These are phyloP conservation scores for Drosophila nasuta DNA, from an alignment of 1,140 invertebrate species.

Conservation along the genomic window DNA sequence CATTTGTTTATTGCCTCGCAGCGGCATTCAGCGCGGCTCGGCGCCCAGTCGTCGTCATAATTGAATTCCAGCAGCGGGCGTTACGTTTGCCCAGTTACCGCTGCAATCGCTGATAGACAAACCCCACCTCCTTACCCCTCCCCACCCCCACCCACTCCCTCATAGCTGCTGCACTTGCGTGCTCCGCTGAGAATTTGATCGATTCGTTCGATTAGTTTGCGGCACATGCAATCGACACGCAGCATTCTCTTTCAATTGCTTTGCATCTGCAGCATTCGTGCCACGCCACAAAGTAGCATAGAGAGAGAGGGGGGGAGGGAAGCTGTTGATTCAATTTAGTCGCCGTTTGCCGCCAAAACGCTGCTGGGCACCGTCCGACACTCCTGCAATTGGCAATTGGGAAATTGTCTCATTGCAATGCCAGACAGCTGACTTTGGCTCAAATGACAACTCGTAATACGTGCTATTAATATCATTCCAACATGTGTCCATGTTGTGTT, in stretches of 20 bases:
- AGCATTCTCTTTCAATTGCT: conserved; percentile 78
- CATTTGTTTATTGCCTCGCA: conserved; percentile 80
- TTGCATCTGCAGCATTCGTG: conserved; percentile 31
- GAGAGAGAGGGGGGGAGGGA: too few relatives aligned
- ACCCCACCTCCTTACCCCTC: neutral
- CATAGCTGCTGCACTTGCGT: conserved; percentile 61
- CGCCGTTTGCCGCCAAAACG: conserved; percentile 25
- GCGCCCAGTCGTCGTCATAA: conserved; percentile 76
- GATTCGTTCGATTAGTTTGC: conserved; percentile 83
- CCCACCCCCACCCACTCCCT: neutral
- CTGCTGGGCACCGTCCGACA: conserved; percentile 31
- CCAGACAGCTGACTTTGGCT: conserved; percentile 69
- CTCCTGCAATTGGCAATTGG: conserved; percentile 58
- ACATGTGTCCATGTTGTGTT: conserved; percentile 27
- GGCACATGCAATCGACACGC: conserved; percentile 82
- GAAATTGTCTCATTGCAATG: conserved; percentile 80
- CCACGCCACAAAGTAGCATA: neutral
- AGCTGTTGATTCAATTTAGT: conserved; percentile 78
- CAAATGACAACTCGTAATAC: conserved; percentile 82
- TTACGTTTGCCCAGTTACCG: conserved; percentile 64
- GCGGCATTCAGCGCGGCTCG: conserved; percentile 45
- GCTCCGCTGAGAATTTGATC: conserved; percentile 80
- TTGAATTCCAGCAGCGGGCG: conserved; percentile 83
- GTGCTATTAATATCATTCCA: conserved; percentile 70
- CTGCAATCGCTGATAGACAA: conserved; percentile 45